Base-by-base conservation (phyloP, 2,113 vertebrate species). In the Eira barbara region DNA sequence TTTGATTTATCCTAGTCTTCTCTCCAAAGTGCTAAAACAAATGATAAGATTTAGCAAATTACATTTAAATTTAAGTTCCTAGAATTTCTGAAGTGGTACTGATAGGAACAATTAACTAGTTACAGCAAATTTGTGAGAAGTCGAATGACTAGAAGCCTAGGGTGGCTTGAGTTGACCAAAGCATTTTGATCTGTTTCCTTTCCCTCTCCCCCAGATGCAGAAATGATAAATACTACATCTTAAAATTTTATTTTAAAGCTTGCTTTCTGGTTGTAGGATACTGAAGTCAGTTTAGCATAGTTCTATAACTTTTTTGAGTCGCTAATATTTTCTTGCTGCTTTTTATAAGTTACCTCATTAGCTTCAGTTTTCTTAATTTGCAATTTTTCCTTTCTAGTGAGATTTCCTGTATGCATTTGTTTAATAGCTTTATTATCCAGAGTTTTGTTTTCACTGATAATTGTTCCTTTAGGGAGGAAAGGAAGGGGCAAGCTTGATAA, bases 1-100 rank as follows among this genome's bases (percentile, higher is more conserved):
- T 83, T 97, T 88, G 27, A 85, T 80, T 92, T 97, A 52, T 39
- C 52, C 69, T n/a, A 65, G 10, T 96, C 39, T 85, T 61, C 47
- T 49, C 23, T 9, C 80, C 49, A 67, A 67, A 90, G 14, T 67
- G 57, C 52, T 94, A 91, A 89, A 96, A 69, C 76, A 89, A 73
- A 39, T 89, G 0, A 31, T 27, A 96, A 94, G 36, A 67, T 78
- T 82, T 55, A 55, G 42, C 71, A 95, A 63, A 59, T 76, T 67
- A 74, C 80, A 96, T 63, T 69, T 59, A 74, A 84, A 97, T 63
- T 69, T 81, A 78, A 90, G 52, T 88, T 84, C 39, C 20, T 25
- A 84, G 87, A 79, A 92, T 73, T 94, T 89, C 18, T 74, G 36
- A 91, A 88, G 31, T 83, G 20, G 21, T 78, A 69, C 29, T 4